Evolutionary conservation across 2,888 invertebrate genomes (phyloP).

Genomic region (Sturmia bella): DNA sequence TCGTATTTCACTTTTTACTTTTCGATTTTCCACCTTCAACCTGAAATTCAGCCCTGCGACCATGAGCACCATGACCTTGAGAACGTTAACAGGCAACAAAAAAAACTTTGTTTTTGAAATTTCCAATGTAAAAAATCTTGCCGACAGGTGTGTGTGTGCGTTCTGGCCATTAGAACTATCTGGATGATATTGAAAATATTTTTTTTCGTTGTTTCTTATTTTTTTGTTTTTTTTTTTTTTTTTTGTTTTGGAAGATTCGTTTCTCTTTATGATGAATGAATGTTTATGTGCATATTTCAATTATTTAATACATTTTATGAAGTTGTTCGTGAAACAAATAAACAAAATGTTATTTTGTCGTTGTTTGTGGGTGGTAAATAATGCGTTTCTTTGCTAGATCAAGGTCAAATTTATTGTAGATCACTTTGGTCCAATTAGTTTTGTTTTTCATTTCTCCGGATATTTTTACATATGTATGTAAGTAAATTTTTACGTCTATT

Average conservation of each 20-base stretch:
- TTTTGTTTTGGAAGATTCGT: background rate
- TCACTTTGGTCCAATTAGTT: constrained; percentile 6
- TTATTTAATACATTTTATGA: constrained; percentile 39
- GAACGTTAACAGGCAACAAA: constrained; percentile 10
- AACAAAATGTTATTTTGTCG: constrained; percentile 27
- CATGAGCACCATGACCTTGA: constrained; percentile 32
- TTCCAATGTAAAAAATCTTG: constrained; percentile 22
- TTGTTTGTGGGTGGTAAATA: constrained; percentile 11
- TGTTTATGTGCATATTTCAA: background rate
- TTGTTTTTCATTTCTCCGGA: background rate
- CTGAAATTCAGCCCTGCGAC: background rate
- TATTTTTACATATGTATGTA: background rate
- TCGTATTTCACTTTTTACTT: constrained; percentile 5
- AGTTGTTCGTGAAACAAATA: constrained; percentile 58
- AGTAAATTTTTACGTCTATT: constrained; percentile 4
- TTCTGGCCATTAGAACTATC: constrained; percentile 35
- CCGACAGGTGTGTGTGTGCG: constrained; percentile 25
- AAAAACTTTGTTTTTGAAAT: constrained; percentile 24
- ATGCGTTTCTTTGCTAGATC: constrained; percentile 27
- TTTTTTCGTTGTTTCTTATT: no score
- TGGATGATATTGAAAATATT: constrained; percentile 56
- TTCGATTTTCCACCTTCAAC: constrained; percentile 1
- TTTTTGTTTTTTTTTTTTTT: constrained; percentile 17
- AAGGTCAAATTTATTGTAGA: constrained; percentile 30
- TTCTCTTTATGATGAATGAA: background rate